Conservation (phyloP, 1,140 invertebrate genomes). For the Caenorhabditis elegans region DNA sequence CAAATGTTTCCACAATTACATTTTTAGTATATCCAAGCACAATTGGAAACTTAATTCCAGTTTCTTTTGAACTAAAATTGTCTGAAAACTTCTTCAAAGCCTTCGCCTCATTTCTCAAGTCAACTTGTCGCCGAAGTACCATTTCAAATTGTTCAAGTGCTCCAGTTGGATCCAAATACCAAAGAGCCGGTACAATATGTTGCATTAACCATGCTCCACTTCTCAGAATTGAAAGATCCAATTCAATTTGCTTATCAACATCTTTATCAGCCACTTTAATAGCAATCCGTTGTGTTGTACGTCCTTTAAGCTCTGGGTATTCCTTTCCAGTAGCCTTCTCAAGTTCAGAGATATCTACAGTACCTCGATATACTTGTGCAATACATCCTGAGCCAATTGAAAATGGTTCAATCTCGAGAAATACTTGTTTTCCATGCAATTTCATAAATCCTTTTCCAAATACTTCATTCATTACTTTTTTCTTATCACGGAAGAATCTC, state of each 20-base stretch:
- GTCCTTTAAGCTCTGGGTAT: not conserved
- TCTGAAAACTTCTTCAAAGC: slow-evolving; percentile 66
- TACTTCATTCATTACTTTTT: slow-evolving; percentile 59
- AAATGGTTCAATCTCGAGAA: slow-evolving; percentile 66
- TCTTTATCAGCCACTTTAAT: slow-evolving; percentile 50
- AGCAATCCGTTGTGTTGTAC: slow-evolving; percentile 35
- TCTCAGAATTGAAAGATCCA: slow-evolving; percentile 69
- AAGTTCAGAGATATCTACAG: slow-evolving; percentile 60
- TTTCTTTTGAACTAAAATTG: slow-evolving; percentile 68
- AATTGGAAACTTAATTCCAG: slow-evolving; percentile 68
- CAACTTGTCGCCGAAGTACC: slow-evolving; percentile 69
- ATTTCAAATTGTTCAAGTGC: slow-evolving; percentile 70
- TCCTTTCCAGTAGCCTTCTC: slow-evolving; percentile 37
- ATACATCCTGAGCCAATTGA: slow-evolving; percentile 71
- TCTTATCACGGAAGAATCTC: slow-evolving; percentile 67
- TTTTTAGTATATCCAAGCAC: slow-evolving; percentile 60
- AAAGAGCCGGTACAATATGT: slow-evolving; percentile 64
- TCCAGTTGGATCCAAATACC: slow-evolving; percentile 69
- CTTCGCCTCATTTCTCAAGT: slow-evolving; percentile 47
- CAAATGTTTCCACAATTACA: slow-evolving; percentile 70
- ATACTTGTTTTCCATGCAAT: slow-evolving; percentile 56
- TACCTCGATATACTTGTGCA: slow-evolving; percentile 69
- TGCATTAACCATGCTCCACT: slow-evolving; percentile 56
- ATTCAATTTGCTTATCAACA: slow-evolving; percentile 46
- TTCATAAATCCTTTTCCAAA: slow-evolving; percentile 66